Evolutionary conservation across 2,797 vertebrate species (phyloP).

Genomic region (Ptychobarbus kaznakovi): DNA sequence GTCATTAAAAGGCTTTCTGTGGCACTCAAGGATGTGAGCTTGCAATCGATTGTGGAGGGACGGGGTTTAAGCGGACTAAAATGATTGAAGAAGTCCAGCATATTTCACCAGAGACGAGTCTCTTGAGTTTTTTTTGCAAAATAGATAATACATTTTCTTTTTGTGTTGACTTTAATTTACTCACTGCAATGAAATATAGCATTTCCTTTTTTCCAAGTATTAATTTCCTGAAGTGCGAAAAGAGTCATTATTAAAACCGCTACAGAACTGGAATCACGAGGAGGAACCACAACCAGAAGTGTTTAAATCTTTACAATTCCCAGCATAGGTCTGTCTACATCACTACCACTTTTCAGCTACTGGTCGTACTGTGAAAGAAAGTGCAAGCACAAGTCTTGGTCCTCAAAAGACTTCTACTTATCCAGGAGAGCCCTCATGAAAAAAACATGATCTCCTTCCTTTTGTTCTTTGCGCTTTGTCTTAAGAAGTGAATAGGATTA

Average conservation of each 20-base stretch:
- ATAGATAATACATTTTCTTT: neutral
- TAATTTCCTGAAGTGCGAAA: neutral
- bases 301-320: neutral
- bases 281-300: neutral
- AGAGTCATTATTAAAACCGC: neutral
- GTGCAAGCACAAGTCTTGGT: constrained; percentile 15
- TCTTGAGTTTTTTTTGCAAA: neutral
- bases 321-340: neutral
- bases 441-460: constrained; percentile 40
- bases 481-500: constrained; percentile 40
- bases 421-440: constrained; percentile 38
- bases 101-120: neutral
- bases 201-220: neutral
- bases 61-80: neutral
- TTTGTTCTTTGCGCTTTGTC: constrained; percentile 33
- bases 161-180: neutral
- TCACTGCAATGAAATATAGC: neutral
- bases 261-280: neutral
- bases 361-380: neutral
- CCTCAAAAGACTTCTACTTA: constrained; percentile 33
- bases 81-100: neutral
- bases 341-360: neutral
- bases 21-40: neutral
- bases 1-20: no score
- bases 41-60: neutral